Evolutionary conservation across 2,888 invertebrate genomes (phyloP).

Genomic region (Caenorhabditis wallacei): DNA sequence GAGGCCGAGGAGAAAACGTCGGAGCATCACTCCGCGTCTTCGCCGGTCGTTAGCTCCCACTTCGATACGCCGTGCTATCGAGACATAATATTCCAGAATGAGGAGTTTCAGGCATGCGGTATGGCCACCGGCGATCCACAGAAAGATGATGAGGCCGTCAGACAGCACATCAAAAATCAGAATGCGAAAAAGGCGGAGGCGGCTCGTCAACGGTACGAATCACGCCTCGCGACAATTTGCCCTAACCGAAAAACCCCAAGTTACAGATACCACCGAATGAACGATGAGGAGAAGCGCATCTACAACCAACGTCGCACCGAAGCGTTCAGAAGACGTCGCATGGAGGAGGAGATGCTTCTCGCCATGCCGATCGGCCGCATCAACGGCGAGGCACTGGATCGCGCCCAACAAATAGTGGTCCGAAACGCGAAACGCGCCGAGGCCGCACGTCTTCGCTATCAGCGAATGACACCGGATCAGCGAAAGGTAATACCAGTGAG

Average conservation of each 20-base stretch:
- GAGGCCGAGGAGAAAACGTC: too few species aligned
- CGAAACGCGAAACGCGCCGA: conserved; percentile 82
- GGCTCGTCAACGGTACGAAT: conserved; percentile 74
- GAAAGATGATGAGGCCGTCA: conserved; percentile 79
- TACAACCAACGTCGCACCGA: conserved; percentile 82
- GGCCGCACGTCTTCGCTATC: conserved; percentile 80
- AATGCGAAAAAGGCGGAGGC: conserved; percentile 82
- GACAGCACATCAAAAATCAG: conserved; percentile 78
- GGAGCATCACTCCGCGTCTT: too few species aligned
- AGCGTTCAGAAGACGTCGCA: conserved; percentile 80
- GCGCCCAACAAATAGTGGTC: conserved; percentile 82
- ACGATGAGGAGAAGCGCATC: conserved; percentile 80
- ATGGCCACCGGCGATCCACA: conserved; percentile 72
- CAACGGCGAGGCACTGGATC: conserved; percentile 81
- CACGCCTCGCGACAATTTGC: background rate
- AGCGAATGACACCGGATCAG: conserved; percentile 82
- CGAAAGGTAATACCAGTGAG: conserved; percentile 76
- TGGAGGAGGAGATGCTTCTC: conserved; percentile 82
- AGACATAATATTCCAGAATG: conserved; percentile 37
- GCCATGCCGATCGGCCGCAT: conserved; percentile 83
- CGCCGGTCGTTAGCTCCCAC: too few species aligned
- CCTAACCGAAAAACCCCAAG: background rate
- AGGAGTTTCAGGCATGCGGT: conserved; percentile 64
- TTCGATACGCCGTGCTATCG: background rate
- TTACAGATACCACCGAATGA: conserved; percentile 75